These are phyloP conservation scores for Pogonocichla stellata DNA, from an alignment of 2,113 vertebrate species.

Conservation along the genomic window DNA sequence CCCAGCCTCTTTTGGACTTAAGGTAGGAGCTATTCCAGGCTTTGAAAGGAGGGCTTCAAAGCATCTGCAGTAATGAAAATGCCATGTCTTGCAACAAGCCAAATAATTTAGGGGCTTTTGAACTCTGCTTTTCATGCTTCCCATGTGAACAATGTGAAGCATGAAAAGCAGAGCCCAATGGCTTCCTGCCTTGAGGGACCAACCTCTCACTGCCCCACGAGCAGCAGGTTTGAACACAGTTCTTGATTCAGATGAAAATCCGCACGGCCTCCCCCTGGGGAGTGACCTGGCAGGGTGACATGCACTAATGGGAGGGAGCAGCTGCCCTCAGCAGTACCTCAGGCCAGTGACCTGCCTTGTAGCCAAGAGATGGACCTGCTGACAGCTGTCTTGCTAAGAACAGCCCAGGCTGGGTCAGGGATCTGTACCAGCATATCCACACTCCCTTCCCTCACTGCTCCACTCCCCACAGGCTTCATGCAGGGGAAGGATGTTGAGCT, in stretches of 20 bases:
- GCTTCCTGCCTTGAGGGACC: not conserved
- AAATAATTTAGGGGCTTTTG: not conserved
- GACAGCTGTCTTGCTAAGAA: not conserved
- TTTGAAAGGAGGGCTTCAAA: not conserved
- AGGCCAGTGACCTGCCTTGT: not conserved
- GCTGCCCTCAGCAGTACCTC: not conserved
- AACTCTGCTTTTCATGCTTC: not conserved
- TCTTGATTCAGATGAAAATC: rapidly evolving
- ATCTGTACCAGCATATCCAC: rapidly evolving
- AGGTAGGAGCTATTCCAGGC: not conserved
- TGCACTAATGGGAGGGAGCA: not conserved
- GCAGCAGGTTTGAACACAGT: not conserved
- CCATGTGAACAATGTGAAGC: not conserved
- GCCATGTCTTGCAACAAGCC: not conserved
- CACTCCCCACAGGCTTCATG: not conserved
- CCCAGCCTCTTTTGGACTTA: not conserved
- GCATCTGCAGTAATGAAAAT: not conserved
- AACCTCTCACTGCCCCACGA: too few relatives aligned
- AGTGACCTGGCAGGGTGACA: not conserved
- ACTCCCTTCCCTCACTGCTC: not conserved
- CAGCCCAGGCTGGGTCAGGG: not conserved
- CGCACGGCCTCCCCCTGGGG: too few relatives aligned
- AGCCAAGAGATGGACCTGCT: not conserved
- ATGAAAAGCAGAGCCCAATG: not conserved
- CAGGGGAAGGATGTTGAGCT: not conserved